phyloP scores from a whole-genome alignment of 2,888 invertebrate species.

The Drosophila planitibia region DNA sequence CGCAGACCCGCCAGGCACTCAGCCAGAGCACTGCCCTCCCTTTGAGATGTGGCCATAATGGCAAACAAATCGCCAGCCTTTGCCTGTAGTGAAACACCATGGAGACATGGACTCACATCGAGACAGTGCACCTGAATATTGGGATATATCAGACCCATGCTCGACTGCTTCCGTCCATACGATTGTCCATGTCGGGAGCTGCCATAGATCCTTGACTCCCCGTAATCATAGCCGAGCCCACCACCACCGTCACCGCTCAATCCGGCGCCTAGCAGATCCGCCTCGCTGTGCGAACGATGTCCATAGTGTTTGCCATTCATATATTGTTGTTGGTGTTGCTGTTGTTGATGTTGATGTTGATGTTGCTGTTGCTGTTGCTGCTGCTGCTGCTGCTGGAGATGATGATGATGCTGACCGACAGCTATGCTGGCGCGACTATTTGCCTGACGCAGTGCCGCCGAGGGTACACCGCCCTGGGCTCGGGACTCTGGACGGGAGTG shows the following conservation, averaged over 20 bases:
- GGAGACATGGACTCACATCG: slow-evolving; percentile 92
- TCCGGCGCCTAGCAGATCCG: slow-evolving; percentile 90
- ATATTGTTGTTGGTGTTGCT: slow-evolving; percentile 72
- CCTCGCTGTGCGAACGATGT: slow-evolving; percentile 93
- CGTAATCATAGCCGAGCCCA: slow-evolving; percentile 79
- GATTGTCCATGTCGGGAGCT: slow-evolving; percentile 68
- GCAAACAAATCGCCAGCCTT: slow-evolving; percentile 96
- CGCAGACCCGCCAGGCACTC: slow-evolving; percentile 93
- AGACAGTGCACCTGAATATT: slow-evolving; percentile 87
- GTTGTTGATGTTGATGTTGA: slow-evolving; percentile 65
- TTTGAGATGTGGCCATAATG: slow-evolving; percentile 94
- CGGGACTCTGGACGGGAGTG: slow-evolving; percentile 84
- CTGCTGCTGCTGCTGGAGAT: slow-evolving; percentile 52
- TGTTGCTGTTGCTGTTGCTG: slow-evolving; percentile 66
- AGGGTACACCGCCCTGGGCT: slow-evolving; percentile 86
- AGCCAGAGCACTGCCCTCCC: slow-evolving; percentile 94
- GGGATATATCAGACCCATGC: slow-evolving; percentile 84
- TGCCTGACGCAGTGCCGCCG: slow-evolving; percentile 90
- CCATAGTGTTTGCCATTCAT: slow-evolving; percentile 84
- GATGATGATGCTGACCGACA: slow-evolving; percentile 80
- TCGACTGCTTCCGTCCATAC: slow-evolving; percentile 82
- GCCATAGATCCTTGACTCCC: slow-evolving; percentile 83
- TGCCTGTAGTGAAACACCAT: slow-evolving; percentile 92
- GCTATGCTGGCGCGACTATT: slow-evolving; percentile 88
- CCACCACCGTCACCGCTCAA: slow-evolving; percentile 83